Evolutionary conservation across 2,113 vertebrate genomes (phyloP).

Genomic region (Daphoenositta chrysoptera): DNA sequence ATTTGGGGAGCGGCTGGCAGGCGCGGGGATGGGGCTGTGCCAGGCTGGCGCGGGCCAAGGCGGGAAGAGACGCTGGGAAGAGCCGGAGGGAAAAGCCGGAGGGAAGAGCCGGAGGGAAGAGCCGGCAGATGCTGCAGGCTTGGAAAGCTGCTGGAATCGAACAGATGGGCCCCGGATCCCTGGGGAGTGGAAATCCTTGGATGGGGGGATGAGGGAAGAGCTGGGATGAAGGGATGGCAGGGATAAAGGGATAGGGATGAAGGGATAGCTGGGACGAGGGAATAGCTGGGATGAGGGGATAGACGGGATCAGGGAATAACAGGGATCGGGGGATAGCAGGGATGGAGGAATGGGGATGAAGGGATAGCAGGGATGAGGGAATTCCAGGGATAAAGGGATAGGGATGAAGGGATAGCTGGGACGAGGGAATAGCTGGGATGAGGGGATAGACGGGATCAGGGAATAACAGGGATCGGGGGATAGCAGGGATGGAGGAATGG

Average conservation of each 20-base stretch:
- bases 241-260: not conserved
- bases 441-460: not conserved
- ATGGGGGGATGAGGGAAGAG: not conserved
- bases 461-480: no score
- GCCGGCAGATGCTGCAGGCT: not conserved
- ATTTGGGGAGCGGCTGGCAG: not conserved
- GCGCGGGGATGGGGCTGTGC: not conserved
- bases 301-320: not conserved
- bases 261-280: not conserved
- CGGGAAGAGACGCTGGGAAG: not conserved
- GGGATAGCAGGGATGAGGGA: no score
- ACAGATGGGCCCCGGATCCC: not conserved
- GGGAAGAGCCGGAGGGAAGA: not conserved
- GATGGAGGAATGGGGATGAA: not conserved
- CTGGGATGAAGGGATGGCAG: not conserved
- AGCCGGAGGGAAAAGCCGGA: no score
- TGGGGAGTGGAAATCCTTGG: not conserved
- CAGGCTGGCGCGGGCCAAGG: not conserved
- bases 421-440: not conserved
- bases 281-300: not conserved
- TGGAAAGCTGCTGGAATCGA: not conserved
- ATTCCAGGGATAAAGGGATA: not conserved
- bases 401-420: no score
- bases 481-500: no score
- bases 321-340: not conserved